Evolutionary conservation across 2,888 invertebrate species (phyloP), one percentile per base, ranked within the genome.

Genomic region (Erynnis tages): DNA sequence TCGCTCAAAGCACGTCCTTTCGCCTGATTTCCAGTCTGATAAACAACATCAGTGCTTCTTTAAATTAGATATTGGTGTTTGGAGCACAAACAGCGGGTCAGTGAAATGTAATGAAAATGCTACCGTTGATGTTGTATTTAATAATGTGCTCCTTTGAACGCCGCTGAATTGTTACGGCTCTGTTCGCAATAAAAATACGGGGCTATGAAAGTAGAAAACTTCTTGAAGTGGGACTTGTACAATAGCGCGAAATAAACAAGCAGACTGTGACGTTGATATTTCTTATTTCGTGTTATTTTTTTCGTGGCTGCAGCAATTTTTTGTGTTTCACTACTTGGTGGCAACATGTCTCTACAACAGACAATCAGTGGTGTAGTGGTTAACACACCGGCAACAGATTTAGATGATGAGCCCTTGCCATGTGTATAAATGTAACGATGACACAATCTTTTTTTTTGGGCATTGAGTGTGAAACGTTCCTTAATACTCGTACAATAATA

Each of bases 31-130:
- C 69, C 71, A 69, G 67, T 71, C 71, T 73, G 67, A 71, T 73
- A 75, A 79, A 77, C 74, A 77, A 73, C 69, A 63, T 63, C 63
- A 66, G 61, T 67, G 69, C 69, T 75, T 73, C 77, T 79, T 81
- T 78, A 76, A 75, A 79, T 76, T 78, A 76, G 69, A 74, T 66
- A 67, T 63, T 56, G 61, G 62, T 61, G 65, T 67, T 67, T 59
- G 40, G 14, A 32, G 58, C 49, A 44, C 59, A 55, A 58, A 61
- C 57, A 60, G 37, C 21, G 30, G 13, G 52, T 23, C 48, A 48
- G 43, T 54, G 56, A 45, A 58, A 58, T 7, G 30, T 57, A 56
- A 62, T 57, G 56, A 59, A 56, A 56, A 56, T 53, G 27, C 30
- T 38, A 25, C 38, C 50, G 56, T 50, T 55, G 56, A 53, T 57